A percentile compares a stretch with the other conserved stretches of the same genome.
Conservation (phyloP, 2,888 invertebrate genomes). For the Parnassius orleans region DNA sequence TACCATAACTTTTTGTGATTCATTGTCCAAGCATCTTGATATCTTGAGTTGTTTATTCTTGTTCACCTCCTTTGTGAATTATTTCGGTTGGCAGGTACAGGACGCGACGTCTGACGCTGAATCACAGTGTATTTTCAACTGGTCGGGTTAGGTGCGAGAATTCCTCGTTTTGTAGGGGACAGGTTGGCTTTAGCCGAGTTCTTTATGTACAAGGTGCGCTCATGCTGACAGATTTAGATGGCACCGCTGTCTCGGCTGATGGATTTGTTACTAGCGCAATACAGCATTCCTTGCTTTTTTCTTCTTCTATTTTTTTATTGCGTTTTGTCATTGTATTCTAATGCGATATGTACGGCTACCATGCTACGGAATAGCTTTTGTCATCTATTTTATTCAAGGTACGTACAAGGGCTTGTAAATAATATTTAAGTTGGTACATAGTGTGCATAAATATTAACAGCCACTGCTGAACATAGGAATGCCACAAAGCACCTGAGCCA, state of each 20-base stretch:
- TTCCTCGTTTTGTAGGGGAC: constrained; percentile 37
- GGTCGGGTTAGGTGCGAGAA: constrained; percentile 35
- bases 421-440: too few relatives aligned
- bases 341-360: too few relatives aligned
- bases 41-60: constrained; percentile 37
- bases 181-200: constrained; percentile 37
- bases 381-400: too few relatives aligned
- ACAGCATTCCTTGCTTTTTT: constrained; percentile 9
- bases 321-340: too few relatives aligned
- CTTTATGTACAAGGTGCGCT: constrained; percentile 37
- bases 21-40: constrained; percentile 24
- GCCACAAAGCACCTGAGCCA: too few relatives aligned
- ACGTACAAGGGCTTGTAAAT: too few relatives aligned
- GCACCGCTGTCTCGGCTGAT: constrained; percentile 19
- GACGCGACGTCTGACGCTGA: constrained; percentile 34
- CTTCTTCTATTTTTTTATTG: constrained; percentile 1
- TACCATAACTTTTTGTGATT: constrained; percentile 4
- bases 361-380: too few relatives aligned
- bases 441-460: too few relatives aligned
- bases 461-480: too few relatives aligned
- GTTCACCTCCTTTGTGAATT: constrained; percentile 36
- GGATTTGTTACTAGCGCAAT: constrained; percentile 14
- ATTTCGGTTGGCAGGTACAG: constrained; percentile 40
- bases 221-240: constrained; percentile 40
- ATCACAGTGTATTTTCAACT: constrained; percentile 40